A percentile compares a stretch with the other conserved stretches of the same genome.
phyloP scores from a whole-genome alignment of 2,797 vertebrate genomes.

The Gallinago nigripennis region DNA sequence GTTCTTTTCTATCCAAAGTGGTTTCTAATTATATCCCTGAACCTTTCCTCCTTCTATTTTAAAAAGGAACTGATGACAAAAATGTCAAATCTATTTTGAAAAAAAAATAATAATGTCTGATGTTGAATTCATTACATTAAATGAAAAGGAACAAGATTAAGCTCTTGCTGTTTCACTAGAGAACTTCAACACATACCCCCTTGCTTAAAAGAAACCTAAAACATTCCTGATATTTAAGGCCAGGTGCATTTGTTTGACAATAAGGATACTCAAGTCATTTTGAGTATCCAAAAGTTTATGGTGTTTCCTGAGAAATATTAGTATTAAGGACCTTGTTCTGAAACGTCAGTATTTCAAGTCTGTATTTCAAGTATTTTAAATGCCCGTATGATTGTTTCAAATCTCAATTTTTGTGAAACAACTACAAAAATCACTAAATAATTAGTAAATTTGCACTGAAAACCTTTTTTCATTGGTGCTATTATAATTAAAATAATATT shows the following conservation, averaged over 20 bases:
- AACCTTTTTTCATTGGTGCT: not conserved
- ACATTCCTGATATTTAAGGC: not conserved
- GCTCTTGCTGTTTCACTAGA: not conserved
- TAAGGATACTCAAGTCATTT: not conserved
- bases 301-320: not conserved
- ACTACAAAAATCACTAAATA: not conserved
- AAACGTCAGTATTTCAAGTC: not conserved
- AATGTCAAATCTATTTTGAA: not conserved
- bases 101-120: not conserved
- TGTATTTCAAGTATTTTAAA: not conserved
- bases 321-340: not conserved
- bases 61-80: slow-evolving; percentile 37
- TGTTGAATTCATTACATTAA: slow-evolving; percentile 25
- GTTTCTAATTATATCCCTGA: slow-evolving; percentile 44
- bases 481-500: not conserved
- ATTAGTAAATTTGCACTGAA: not conserved
- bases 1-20: slow-evolving; percentile 6
- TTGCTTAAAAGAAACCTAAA: not conserved
- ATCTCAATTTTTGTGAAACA: not conserved
- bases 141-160: not conserved
- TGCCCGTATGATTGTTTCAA: not conserved
- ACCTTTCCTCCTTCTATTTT: slow-evolving; percentile 28
- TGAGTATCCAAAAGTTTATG: not conserved
- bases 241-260: not conserved
- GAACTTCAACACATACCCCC: not conserved